These are phyloP conservation scores for Geophilus truncorum DNA, from an alignment of 2,888 invertebrate genomes.

Conservation along the genomic window DNA sequence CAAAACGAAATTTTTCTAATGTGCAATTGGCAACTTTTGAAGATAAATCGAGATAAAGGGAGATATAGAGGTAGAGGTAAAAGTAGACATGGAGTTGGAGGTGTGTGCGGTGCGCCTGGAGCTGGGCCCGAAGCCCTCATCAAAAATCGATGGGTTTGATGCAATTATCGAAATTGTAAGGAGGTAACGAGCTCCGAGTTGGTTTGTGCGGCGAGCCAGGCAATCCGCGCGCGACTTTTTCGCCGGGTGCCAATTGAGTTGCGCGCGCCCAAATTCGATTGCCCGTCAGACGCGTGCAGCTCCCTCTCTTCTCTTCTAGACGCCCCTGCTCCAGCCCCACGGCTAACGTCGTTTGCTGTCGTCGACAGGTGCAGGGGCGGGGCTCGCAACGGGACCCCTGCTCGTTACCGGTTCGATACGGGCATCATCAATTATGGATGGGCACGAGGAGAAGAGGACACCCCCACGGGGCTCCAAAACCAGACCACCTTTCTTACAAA, in stretches of 20 bases:
- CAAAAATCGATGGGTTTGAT: slow-evolving; percentile 37
- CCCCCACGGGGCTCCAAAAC: too few species aligned
- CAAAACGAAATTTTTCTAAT: too few species aligned
- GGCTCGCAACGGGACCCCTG: too few species aligned
- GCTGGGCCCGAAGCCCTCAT: slow-evolving; percentile 33
- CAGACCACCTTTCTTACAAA: too few species aligned
- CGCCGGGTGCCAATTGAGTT: slow-evolving; percentile 1
- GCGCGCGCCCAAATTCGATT: slow-evolving; percentile 5
- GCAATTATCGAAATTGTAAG: slow-evolving; percentile 37
- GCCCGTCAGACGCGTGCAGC: not conserved
- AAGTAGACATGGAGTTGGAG: not conserved
- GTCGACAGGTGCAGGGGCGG: too few species aligned
- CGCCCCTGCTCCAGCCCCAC: too few species aligned
- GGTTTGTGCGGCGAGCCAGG: slow-evolving; percentile 35
- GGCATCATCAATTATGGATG: not conserved
- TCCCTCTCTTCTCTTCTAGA: not conserved
- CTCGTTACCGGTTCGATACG: not conserved
- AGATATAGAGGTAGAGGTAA: too few species aligned
- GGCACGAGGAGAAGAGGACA: too few species aligned
- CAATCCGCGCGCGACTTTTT: slow-evolving; percentile 17
- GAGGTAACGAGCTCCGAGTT: slow-evolving; percentile 37
- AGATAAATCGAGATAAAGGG: too few species aligned
- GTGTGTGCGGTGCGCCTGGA: not conserved
- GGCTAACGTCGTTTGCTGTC: too few species aligned
- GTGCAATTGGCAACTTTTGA: too few species aligned